Conservation (phyloP, 2,888 invertebrate species). For the Pseudococcus jackbeardsleyi region DNA sequence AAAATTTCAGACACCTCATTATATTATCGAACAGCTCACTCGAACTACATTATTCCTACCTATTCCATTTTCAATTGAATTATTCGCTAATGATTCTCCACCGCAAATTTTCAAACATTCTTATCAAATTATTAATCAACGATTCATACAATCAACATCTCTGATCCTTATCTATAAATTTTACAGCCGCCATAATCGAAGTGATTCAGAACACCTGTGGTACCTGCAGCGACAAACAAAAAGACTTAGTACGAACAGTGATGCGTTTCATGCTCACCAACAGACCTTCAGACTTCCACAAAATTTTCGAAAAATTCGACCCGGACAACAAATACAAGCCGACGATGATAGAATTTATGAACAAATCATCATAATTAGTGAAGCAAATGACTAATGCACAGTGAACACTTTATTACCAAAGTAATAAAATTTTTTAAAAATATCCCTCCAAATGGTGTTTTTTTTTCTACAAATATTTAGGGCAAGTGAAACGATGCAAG, state of each 20-base stretch:
- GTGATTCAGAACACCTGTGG: conserved; percentile 62
- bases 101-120: not conserved
- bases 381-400: not conserved
- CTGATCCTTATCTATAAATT: conserved; percentile 9
- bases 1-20: no score
- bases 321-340: conserved; percentile 52
- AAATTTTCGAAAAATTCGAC: conserved; percentile 62
- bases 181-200: conserved; percentile 63
- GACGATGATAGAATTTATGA: conserved; percentile 65
- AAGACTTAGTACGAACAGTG: conserved; percentile 61
- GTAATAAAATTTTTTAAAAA: not conserved
- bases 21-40: no score
- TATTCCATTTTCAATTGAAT: no score
- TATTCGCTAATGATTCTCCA: no score
- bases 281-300: conserved; percentile 64
- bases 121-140: not conserved
- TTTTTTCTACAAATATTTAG: not conserved
- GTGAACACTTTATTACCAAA: not conserved
- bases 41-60: no score
- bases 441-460: not conserved
- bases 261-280: conserved; percentile 61
- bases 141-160: not conserved
- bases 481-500: not conserved
- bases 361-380: not conserved
- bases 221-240: conserved; percentile 65